Evolutionary conservation across 2,113 vertebrate species (phyloP).

Genomic region (Baryphthengus martii): DNA sequence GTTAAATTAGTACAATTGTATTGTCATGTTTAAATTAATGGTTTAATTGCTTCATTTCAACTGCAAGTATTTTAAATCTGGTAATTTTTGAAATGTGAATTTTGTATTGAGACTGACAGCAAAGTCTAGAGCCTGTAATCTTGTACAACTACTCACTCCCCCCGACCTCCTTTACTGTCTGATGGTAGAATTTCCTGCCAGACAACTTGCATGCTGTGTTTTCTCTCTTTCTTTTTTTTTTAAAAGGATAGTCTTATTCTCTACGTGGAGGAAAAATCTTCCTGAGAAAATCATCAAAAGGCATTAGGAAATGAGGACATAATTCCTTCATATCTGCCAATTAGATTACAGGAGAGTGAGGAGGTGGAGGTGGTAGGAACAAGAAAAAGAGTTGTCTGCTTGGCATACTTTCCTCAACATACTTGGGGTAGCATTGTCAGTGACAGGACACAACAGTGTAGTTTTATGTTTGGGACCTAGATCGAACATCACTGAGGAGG

Average conservation of each 20-base stretch:
- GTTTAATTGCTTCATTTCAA: background rate
- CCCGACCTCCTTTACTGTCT: background rate
- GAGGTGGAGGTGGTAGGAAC: background rate
- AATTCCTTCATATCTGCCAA: background rate
- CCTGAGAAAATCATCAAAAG: constrained; percentile 5
- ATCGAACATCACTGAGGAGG: background rate
- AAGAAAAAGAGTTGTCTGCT: background rate
- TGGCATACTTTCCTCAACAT: background rate
- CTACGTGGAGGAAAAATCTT: background rate
- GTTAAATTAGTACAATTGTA: background rate
- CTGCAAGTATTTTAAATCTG: background rate
- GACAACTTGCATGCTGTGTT: background rate
- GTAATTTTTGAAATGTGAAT: background rate
- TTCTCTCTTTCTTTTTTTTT: background rate
- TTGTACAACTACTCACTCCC: background rate
- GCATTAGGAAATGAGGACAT: background rate
- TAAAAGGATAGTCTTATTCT: background rate
- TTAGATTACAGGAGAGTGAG: rapidly evolving
- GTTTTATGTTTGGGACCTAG: background rate
- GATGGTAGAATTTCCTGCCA: background rate
- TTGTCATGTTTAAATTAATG: background rate
- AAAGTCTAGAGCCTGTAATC: background rate
- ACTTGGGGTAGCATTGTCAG: background rate
- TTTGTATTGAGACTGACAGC: background rate
- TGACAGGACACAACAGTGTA: background rate